Conservation (phyloP, 2,888 invertebrate genomes). For the Xylota sylvarum region DNA sequence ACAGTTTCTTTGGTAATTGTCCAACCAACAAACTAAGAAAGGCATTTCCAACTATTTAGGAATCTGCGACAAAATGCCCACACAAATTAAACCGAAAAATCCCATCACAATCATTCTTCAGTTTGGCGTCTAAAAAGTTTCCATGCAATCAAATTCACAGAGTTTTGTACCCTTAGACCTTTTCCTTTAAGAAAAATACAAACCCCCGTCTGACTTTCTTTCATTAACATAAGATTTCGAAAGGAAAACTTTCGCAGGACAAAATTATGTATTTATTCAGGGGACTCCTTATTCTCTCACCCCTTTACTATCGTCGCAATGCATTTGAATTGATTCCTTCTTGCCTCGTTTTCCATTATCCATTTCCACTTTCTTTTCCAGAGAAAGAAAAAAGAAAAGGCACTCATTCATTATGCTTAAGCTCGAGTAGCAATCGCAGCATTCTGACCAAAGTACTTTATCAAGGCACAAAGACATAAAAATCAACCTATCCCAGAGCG, state of each 20-base stretch:
- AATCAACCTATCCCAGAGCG: slow-evolving; percentile 52
- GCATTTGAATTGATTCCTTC: slow-evolving; percentile 69
- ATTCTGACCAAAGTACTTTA: slow-evolving; percentile 73
- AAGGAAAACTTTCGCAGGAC: slow-evolving; percentile 49
- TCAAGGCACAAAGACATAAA: slow-evolving; percentile 71
- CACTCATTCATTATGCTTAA: slow-evolving; percentile 74
- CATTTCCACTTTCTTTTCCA: slow-evolving; percentile 49
- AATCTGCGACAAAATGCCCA: background rate
- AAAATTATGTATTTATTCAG: slow-evolving; percentile 69
- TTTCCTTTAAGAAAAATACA: background rate
- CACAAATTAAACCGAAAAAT: slow-evolving; percentile 2
- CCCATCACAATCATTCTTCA: background rate
- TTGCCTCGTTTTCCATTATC: slow-evolving; percentile 42
- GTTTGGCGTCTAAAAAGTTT: slow-evolving; percentile 28
- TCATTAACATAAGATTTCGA: slow-evolving; percentile 56
- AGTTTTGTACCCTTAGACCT: background rate
- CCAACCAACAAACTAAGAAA: background rate
- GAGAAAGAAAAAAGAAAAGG: slow-evolving; percentile 7
- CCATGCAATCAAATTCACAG: slow-evolving; percentile 36
- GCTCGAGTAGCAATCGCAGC: slow-evolving; percentile 67
- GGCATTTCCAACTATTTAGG: background rate
- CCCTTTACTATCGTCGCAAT: background rate
- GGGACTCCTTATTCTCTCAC: background rate
- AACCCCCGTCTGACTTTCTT: slow-evolving; percentile 14
- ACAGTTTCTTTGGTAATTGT: too few species aligned